Evolutionary conservation across 2,888 invertebrate genomes (phyloP), one percentile per base, ranked within the genome.

Genomic region (Mesorhabditis sp.): DNA sequence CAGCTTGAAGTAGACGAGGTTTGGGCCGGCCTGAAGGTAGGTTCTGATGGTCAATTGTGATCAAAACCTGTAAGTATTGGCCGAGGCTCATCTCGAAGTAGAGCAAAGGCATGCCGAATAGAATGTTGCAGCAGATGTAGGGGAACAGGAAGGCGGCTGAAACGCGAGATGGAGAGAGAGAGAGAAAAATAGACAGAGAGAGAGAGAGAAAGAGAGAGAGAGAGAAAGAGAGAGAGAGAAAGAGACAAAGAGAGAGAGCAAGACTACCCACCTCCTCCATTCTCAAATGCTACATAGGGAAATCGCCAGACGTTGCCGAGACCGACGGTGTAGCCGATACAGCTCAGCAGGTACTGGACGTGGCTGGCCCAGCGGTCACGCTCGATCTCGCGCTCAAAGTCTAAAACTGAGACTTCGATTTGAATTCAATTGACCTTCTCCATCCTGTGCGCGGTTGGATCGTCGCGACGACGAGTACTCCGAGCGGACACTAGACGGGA

Each of bases 121-220:
- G 75, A 42, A 86, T 77, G 66, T 84, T 76, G 80, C 85, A 85
- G 67, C 82, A 77, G 28, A 86, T 74, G 80, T 86, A 86, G 0
- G 86, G 86, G 50, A 86, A 83, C 10, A 86, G 82, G 71, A 86
- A 86, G 4, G 86, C 86, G n/a, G 84, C 86, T 86, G 79, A 45
- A 74, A 4, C 64, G 28, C 1, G 28, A 1, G 28, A 1, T 28
- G 28, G 2, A 2, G 28, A 28, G 28, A 1, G 28, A 28, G 28
- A 28, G 28, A 28, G 28, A 28, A 1, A 28, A 28, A n/a, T n/a
- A n/a, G n/a, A n/a, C n/a, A n/a, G n/a, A n/a, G n/a, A n/a, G n/a
- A n/a, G n/a, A n/a, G n/a, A n/a, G n/a, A n/a, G n/a, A n/a, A n/a
- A n/a, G 15, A 63, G 13, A 43, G 13, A 4, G 41, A 42, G n/a